phyloP scores from a whole-genome alignment of 2,888 invertebrate species.

The Cheilosia pagana region DNA sequence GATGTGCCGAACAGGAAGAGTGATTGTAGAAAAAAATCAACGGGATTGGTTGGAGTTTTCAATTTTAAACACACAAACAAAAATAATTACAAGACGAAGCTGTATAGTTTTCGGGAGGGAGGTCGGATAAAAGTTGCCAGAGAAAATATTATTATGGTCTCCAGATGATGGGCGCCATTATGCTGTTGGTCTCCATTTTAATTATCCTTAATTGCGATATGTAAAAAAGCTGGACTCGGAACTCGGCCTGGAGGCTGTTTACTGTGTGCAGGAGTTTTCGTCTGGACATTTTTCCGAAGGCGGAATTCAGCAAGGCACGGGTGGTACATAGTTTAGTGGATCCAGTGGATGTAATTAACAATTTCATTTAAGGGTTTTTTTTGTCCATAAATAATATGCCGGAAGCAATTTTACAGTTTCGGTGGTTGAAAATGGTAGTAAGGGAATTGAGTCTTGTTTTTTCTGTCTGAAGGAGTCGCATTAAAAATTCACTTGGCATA shows the following conservation, averaged over 20 bases:
- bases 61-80: constrained; percentile 12
- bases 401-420: no score
- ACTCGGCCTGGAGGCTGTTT: constrained; percentile 39
- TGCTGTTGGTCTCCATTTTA: constrained; percentile 55
- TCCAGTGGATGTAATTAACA: constrained; percentile 55
- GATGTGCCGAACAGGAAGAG: constrained; percentile 2
- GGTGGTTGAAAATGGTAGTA: no score
- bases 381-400: not conserved
- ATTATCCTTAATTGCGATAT: constrained; percentile 72
- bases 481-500: no score
- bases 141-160: constrained; percentile 14
- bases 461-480: no score
- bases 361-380: constrained; percentile 45
- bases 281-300: constrained; percentile 48
- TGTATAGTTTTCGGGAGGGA: not conserved
- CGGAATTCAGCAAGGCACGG: constrained; percentile 16
- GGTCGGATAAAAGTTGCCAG: constrained; percentile 29
- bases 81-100: constrained; percentile 17
- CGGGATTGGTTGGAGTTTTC: constrained; percentile 33
- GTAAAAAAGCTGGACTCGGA: constrained; percentile 31
- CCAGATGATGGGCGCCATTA: constrained; percentile 52
- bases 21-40: not conserved
- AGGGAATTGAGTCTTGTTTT: no score
- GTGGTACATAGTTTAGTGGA: constrained; percentile 15
- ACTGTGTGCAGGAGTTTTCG: constrained; percentile 59